Evolutionary conservation across 2,888 invertebrate species (phyloP), one percentile per base, ranked within the genome.

Genomic region (Dysmachus trigonus): DNA sequence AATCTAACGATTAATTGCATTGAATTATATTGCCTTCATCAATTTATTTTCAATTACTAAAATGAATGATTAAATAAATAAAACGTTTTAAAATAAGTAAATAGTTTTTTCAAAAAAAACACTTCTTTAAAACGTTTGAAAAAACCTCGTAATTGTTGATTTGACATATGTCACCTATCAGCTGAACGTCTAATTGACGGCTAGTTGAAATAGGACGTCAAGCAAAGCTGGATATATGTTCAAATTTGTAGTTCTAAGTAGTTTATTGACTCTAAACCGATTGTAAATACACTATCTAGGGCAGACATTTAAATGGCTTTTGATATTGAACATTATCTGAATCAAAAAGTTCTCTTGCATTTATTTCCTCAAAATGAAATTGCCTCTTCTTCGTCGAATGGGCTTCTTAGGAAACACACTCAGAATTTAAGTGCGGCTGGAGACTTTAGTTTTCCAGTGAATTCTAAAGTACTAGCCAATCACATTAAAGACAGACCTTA

Each of bases 391-490:
- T n/a, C 0, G 7, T n/a, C 1, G 18, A 51, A 51, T 18, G 51
- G 51, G 51, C 51, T 93, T 38, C 91, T 95, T 51, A 94, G 94
- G 91, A 93, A 93, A 89, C 95, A 95, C 89, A 93, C 91, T 0
- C 94, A 94, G 88, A 93, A 94, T 88, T 90, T 95, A 6, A 90
- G 92, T 85, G 90, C 90, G 51, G 90, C 93, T 72, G 96, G 96
- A 8, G 96, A 96, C 88, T 91, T 95, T 4, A 95, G 94, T 92
- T 95, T 95, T 91, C 94, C 94, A 10, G 91, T 93, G 86, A 92
- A 92, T 77, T 89, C 93, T 30, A 92, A 93, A 89, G 93, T 93
- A 83, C 96, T 96, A 96, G 91, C 92, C 85, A 92, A 91, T 87
- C 90, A 92, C 87, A 89, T 92, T 82, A 88, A 86, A 30, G 47